phyloP scores from a whole-genome alignment of 2,113 vertebrate species.

The Anser cygnoides region DNA sequence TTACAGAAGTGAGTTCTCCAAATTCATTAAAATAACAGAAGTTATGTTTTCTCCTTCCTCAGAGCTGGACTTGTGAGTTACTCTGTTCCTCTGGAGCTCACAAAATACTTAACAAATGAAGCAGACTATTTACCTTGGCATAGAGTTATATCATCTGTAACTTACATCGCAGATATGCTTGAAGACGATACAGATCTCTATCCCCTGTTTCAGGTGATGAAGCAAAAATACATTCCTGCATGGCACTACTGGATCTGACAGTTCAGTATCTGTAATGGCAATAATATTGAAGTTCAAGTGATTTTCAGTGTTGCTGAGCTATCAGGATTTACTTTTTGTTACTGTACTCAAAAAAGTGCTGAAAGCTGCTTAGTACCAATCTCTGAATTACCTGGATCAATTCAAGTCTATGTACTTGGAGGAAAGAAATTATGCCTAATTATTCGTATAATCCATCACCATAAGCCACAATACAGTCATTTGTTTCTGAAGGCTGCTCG shows the following conservation, averaged over 20 bases:
- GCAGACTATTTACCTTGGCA: slow-evolving; percentile 87
- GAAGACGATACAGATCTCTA: slow-evolving; percentile 80
- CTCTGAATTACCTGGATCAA: not conserved
- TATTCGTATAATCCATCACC: not conserved
- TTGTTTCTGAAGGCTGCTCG: not conserved
- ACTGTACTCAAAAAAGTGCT: not conserved
- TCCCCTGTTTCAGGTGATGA: slow-evolving; percentile 83
- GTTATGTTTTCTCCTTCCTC: slow-evolving; percentile 34
- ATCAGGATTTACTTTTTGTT: not conserved
- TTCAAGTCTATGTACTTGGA: not conserved
- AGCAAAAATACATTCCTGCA: not conserved
- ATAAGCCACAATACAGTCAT: not conserved
- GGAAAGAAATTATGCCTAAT: not conserved
- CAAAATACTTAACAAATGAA: slow-evolving; percentile 84
- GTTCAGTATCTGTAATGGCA: not conserved
- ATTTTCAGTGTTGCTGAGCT: not conserved
- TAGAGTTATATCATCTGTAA: slow-evolving; percentile 78
- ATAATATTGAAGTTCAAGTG: not conserved
- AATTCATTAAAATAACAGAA: slow-evolving; percentile 24
- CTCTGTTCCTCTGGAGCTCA: slow-evolving; percentile 81
- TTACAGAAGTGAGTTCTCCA: not conserved
- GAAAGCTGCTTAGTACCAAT: not conserved
- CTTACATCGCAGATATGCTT: slow-evolving; percentile 89
- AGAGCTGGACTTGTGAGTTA: slow-evolving; percentile 87
- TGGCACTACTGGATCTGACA: not conserved